A percentile compares a stretch with the other conserved stretches of the same genome.
These are phyloP conservation scores for Chalcis sispes DNA, from an alignment of 2,888 invertebrate species.

Conservation along the genomic window DNA sequence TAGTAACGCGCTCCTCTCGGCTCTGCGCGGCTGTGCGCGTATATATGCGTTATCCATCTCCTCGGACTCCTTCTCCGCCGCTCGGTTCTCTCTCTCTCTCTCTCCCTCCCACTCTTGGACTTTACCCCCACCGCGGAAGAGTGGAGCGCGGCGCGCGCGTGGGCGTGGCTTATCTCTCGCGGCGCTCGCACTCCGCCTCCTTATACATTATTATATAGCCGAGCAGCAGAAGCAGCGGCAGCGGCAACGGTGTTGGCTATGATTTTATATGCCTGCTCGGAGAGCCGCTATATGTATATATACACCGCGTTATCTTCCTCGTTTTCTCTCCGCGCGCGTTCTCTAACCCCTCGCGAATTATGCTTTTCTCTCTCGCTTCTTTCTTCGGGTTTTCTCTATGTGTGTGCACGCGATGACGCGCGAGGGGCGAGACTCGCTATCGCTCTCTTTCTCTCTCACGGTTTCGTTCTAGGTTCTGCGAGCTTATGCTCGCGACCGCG, in stretches of 20 bases:
- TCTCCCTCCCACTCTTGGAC: slow-evolving; percentile 15
- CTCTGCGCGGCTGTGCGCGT: too few relatives aligned
- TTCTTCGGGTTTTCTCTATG: background rate
- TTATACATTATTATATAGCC: slow-evolving; percentile 75
- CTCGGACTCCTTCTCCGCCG: background rate
- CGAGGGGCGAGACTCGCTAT: slow-evolving; percentile 21
- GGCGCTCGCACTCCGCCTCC: slow-evolving; percentile 66
- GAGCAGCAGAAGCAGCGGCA: background rate
- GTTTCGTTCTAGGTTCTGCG: too few relatives aligned
- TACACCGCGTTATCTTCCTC: background rate
- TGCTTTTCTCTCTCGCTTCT: background rate
- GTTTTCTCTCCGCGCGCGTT: slow-evolving; percentile 3
- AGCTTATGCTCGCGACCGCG: slow-evolving; percentile 2
- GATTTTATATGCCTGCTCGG: slow-evolving; percentile 71
- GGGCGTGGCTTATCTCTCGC: slow-evolving; percentile 43
- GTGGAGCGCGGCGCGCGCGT: slow-evolving; percentile 40
- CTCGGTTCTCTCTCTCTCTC: background rate
- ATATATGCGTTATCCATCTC: background rate
- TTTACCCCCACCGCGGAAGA: background rate
- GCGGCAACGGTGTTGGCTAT: slow-evolving; percentile 60
- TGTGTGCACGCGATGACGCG: slow-evolving; percentile 1
- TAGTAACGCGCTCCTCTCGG: too few relatives aligned
- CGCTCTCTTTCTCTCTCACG: too few relatives aligned
- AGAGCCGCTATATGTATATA: too few relatives aligned
- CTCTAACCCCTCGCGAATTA: slow-evolving; percentile 21